Evolutionary conservation across 2,797 vertebrate genomes (phyloP), one percentile per base, ranked within the genome.

Genomic region (Pangasius sanitwongsei): DNA sequence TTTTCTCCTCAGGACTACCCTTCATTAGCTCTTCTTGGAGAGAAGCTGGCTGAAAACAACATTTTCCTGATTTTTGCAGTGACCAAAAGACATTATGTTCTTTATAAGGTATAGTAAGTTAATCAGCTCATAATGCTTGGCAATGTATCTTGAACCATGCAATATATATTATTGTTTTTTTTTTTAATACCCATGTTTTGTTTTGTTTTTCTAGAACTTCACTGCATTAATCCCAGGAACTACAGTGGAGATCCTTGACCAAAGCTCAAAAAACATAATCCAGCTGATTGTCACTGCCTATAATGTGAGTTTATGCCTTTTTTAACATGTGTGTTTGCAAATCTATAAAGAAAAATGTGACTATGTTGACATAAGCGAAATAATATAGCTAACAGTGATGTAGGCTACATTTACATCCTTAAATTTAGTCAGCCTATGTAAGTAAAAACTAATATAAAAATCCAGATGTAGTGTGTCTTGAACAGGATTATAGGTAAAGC

Each of bases 31-130:
- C 97, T 99, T 72, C 97, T 99, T 61, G 98, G 98, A 78, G 98
- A 99, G 93, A 99, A 99, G 91, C 92, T 99, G 57, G 96, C 98
- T 1, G 98, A 99, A 95, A 99, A 99, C 92, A 99, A 99, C 94
- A 99, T 99, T 93, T 97, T 98, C 90, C 96, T 99, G 83, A 99
- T 99, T 92, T 99, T 99, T 0, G 98, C 98, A 0, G 98, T 99
- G 83, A 99, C 97, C 0, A 99, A 98, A 92, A 96, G 92, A 59
- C 96, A 98, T 48, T 99, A 99, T 7, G 93, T 98, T 69, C 97
- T 99, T 92, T 99, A 99, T 92, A 99, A 99, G 97, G 98, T 99
- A 95, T 6, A 1, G 28, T 11, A 70, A 11, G 11, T 86, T 63
- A 28, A 86, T 72, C 37, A 48, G 53, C 6, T 23, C 3, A 23